A percentile compares a stretch with the other conserved stretches of the same genome.
phyloP scores from a whole-genome alignment of 35 echinoderm and acorn worm genomes.

The Holothuria glaberrima region DNA sequence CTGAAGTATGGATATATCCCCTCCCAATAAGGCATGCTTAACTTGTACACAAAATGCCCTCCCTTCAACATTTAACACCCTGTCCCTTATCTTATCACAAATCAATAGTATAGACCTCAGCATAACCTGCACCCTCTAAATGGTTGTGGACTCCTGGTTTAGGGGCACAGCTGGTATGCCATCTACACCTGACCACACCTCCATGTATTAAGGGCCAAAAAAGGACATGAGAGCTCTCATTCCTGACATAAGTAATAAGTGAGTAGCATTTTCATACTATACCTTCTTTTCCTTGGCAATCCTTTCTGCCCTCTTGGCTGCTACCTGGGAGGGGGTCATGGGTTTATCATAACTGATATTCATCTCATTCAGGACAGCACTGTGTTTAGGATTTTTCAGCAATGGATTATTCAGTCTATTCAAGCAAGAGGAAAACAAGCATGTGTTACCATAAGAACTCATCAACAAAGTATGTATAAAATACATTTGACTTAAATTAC shows the following conservation, averaged over 20 bases:
- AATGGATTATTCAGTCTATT: conserved; percentile 91
- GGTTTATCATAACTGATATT: conserved; percentile 96
- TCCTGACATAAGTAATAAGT: no score
- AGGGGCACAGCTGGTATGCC: background rate
- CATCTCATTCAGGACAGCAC: conserved; percentile 85
- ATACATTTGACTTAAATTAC: no score
- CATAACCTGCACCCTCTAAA: no score
- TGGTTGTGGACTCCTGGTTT: no score
- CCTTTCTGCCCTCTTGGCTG: conserved; percentile 94
- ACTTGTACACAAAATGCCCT: no score
- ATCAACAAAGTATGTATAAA: no score
- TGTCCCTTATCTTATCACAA: no score
- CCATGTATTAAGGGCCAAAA: background rate
- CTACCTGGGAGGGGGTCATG: conserved; percentile 85
- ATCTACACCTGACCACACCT: background rate
- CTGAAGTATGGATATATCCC: no score
- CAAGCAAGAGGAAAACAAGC: background rate
- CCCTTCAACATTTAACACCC: no score
- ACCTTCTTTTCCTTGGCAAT: conserved; percentile 98
- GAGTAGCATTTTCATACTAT: background rate
- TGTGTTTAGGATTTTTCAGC: conserved; percentile 97
- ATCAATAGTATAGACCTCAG: no score
- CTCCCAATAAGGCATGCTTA: no score
- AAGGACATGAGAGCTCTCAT: no score
- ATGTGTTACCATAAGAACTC: background rate